Conservation (phyloP, 2,888 invertebrate species). For the Cephus runcator region DNA sequence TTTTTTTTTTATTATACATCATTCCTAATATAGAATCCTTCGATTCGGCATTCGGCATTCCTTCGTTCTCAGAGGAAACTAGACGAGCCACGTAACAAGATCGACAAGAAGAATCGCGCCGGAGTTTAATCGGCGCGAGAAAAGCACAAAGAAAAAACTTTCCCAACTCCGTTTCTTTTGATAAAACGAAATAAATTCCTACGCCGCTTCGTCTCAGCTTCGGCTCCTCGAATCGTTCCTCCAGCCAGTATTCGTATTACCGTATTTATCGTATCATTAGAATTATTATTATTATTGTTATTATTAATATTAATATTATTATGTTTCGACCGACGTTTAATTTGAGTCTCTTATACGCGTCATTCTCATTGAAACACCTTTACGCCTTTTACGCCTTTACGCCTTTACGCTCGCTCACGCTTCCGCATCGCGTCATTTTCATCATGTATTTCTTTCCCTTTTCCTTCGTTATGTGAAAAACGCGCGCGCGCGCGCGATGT, state of each 20-base stretch:
- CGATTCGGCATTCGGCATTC: too few species aligned
- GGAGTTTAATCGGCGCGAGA: background rate
- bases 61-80: too few species aligned
- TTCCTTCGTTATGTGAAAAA: background rate
- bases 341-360: too few species aligned
- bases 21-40: too few species aligned
- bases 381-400: too few species aligned
- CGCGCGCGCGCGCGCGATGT: background rate
- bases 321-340: too few species aligned
- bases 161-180: background rate
- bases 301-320: too few species aligned
- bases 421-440: background rate
- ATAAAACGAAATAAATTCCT: background rate
- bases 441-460: background rate
- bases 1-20: too few species aligned
- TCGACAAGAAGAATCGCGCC: too few species aligned
- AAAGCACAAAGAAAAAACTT: background rate
- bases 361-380: conserved; percentile 25
- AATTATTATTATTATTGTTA: too few species aligned
- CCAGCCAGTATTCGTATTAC: background rate
- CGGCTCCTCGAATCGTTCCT: background rate
- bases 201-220: background rate
- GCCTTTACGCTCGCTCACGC: conserved; percentile 36
- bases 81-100: too few species aligned
- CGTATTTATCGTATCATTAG: too few species aligned